Base-by-base conservation (phyloP, 2,888 invertebrate species). In the Pemphredon lugubris region DNA sequence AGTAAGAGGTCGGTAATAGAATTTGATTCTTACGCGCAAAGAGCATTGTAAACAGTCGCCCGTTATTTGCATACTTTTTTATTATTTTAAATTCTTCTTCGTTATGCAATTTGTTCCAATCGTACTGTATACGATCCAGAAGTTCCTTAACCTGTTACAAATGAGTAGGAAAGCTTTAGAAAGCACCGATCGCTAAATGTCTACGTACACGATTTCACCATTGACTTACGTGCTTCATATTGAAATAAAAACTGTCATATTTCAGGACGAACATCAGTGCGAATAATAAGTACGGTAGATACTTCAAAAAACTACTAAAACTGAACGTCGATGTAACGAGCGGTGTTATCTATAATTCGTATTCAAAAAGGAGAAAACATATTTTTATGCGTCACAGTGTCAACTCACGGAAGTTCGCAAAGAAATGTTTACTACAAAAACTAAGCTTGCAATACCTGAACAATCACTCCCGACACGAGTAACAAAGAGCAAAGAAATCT, bases 31-130 rank as follows among this genome's bases (percentile, higher is more conserved):
- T 53, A 68, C 64, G 9, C 2, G 7, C n/a, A 16, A 42, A 0
- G 14, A 7, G 0, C 7, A 20, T 5, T 1, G 57, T 53, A 21
- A 13, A n/a, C 7, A n/a, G n/a, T 40, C 20, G 45, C 3, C 9
- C 13, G 1, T 6, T 11, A 9, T 37, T 20, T 20, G 45, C 21
- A 20, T 60, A 60, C 14, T 58, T 42, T 13, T 53, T 21, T 7
- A 61, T 39, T 47, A 67, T 67, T 5, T 50, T 42, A 16, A 55
- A 48, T 20, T 71, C 67, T 2, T 32, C 42, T 16, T 61, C 54
- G 13, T 60, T 45, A 11, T 45, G n/a, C 18, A 71, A 34, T 0
- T 11, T 11, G 6, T 23, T 51, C 67, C 67, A 71, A 11, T 71
- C 61, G 20, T 21, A 18, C 20, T 23, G 13, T 5, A 70, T 11